Evolutionary conservation across 2,113 vertebrate species (phyloP).

Genomic region (Naja naja): DNA sequence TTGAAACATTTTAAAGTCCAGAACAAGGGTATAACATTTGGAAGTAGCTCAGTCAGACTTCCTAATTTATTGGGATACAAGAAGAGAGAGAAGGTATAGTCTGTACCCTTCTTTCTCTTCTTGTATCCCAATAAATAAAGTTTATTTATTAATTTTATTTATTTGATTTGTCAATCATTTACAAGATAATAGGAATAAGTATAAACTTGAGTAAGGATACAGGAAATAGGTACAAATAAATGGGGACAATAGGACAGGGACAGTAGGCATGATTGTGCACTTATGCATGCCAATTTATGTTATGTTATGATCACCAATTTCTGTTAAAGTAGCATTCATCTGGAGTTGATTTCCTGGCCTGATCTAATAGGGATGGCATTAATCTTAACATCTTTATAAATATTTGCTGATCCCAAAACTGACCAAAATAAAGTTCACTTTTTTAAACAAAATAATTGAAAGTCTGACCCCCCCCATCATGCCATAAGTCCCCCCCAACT

Average conservation of each 20-base stretch:
- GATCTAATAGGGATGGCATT: background rate
- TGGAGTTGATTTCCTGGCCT: background rate
- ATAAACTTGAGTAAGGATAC: too few relatives aligned
- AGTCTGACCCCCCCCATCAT: background rate
- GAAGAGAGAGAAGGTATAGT: background rate
- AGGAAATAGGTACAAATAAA: too few relatives aligned
- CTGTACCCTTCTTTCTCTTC: too few relatives aligned
- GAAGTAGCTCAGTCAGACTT: background rate
- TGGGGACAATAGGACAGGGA: too few relatives aligned
- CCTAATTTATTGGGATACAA: background rate
- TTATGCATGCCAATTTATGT: too few relatives aligned
- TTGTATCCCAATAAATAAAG: too few relatives aligned
- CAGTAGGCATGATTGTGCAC: too few relatives aligned
- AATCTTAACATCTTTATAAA: background rate
- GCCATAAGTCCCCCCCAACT: background rate
- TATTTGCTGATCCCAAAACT: background rate
- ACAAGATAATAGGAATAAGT: too few relatives aligned
- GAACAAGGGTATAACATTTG: background rate
- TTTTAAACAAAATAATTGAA: background rate
- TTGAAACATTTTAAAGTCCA: background rate
- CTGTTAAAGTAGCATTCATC: background rate
- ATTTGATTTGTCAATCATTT: too few relatives aligned
- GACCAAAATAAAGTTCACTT: background rate
- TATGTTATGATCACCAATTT: background rate
- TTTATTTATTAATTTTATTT: too few relatives aligned